A percentile compares a stretch with the other conserved stretches of the same genome.
Conservation (phyloP, 2,797 vertebrate genomes). For the Acestrorhynchus altus region DNA sequence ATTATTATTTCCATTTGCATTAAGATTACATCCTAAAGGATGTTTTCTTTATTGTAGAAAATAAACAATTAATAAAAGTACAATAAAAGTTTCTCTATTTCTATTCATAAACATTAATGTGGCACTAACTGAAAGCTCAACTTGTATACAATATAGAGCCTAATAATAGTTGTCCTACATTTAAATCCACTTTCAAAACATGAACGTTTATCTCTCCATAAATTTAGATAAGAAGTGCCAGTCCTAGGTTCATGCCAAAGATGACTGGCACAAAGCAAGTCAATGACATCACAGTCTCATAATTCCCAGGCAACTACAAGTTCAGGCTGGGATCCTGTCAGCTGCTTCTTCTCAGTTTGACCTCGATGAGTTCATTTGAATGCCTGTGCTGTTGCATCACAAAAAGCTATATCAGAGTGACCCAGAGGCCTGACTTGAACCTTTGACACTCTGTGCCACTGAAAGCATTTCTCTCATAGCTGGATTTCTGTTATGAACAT, state of each 20-base stretch:
- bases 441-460: conserved; percentile 23
- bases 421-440: conserved; percentile 43
- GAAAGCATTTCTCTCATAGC: conserved; percentile 2
- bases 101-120: too few relatives aligned
- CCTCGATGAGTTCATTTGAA: conserved; percentile 54
- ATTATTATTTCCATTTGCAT: too few relatives aligned
- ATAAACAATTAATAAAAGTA: too few relatives aligned
- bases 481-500: conserved; percentile 34
- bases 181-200: conserved; percentile 23
- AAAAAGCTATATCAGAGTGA: conserved; percentile 29
- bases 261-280: conserved; percentile 15
- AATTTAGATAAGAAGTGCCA: not conserved
- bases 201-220: not conserved
- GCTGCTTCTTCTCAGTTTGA: conserved; percentile 16
- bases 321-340: conserved; percentile 33
- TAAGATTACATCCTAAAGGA: too few relatives aligned
- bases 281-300: conserved; percentile 49
- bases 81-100: too few relatives aligned
- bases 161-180: conserved; percentile 1
- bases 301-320: not conserved
- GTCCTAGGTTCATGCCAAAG: conserved; percentile 29
- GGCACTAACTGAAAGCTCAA: too few relatives aligned
- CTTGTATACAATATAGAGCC: too few relatives aligned
- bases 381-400: conserved; percentile 44
- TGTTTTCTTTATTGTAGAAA: too few relatives aligned